Conservation (phyloP, 2,113 vertebrate genomes). For the Burhinus oedicnemus region DNA sequence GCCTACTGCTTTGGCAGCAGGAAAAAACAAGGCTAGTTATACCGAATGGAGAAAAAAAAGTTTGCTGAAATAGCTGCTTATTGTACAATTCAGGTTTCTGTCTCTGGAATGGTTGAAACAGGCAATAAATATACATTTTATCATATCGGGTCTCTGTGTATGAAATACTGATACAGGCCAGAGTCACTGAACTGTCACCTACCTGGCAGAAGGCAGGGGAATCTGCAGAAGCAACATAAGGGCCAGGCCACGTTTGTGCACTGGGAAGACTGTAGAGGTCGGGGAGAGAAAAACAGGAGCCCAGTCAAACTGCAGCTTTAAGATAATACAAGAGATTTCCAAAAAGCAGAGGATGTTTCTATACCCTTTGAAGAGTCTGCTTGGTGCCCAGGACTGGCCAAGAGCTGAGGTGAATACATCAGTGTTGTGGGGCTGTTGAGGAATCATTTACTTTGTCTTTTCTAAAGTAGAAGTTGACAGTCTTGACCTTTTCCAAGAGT, state of each 20-base stretch:
- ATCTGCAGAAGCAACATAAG: not conserved
- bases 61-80: not conserved
- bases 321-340: not conserved
- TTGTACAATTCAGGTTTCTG: not conserved
- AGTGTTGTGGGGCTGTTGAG: not conserved
- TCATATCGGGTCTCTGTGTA: not conserved
- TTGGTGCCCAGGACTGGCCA: not conserved
- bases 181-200: not conserved
- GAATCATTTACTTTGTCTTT: not conserved
- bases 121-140: not conserved
- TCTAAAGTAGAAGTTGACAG: not conserved
- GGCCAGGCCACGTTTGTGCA: not conserved
- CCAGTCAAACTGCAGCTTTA: not conserved
- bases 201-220: not conserved
- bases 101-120: not conserved
- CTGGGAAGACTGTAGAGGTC: not conserved
- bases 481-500: not conserved
- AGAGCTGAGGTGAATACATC: not conserved
- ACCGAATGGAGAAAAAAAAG: not conserved
- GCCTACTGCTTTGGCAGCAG: not conserved
- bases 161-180: not conserved
- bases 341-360: not conserved
- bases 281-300: not conserved
- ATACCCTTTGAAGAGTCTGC: not conserved
- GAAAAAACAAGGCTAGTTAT: not conserved